Conservation (phyloP, 2,888 invertebrate species). For the Ochropacha duplaris region DNA sequence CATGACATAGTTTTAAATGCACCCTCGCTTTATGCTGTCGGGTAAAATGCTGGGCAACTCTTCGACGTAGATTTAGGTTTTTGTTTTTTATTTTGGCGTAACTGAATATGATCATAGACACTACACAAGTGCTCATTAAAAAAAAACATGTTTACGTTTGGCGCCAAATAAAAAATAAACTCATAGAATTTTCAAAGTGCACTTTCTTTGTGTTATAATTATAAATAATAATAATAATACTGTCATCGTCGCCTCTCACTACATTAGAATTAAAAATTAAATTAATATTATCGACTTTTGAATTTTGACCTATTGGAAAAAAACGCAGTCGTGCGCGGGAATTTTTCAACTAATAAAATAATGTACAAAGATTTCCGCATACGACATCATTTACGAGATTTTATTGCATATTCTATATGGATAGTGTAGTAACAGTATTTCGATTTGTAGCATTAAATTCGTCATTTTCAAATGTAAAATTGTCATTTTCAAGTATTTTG, state of each 20-base stretch:
- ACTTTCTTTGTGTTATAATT: constrained; percentile 56
- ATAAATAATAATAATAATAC: not conserved
- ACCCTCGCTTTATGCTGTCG: constrained; percentile 1
- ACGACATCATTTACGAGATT: constrained; percentile 53
- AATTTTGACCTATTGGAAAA: constrained; percentile 60
- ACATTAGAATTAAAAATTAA: constrained; percentile 25
- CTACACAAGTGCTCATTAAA: not conserved
- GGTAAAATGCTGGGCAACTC: constrained; percentile 18
- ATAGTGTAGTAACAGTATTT: constrained; percentile 74
- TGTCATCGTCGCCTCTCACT: constrained; percentile 54
- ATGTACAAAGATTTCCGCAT: constrained; percentile 43
- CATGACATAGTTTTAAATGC: constrained; percentile 4
- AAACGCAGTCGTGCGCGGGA: constrained; percentile 42
- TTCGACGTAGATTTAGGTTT: constrained; percentile 19
- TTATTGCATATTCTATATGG: constrained; percentile 73
- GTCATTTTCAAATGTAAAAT: constrained; percentile 71
- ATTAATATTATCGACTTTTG: constrained; percentile 52
- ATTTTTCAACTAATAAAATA: constrained; percentile 25
- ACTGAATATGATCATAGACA: not conserved
- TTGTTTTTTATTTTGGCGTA: constrained; percentile 2
- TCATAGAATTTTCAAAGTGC: constrained; percentile 50
- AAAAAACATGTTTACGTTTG: not conserved
- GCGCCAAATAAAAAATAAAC: not conserved
- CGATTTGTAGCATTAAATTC: constrained; percentile 75
- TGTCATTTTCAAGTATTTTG: constrained; percentile 58